These are phyloP conservation scores for Malthinus seriepunctatus DNA, from an alignment of 2,888 invertebrate species.

Conservation along the genomic window DNA sequence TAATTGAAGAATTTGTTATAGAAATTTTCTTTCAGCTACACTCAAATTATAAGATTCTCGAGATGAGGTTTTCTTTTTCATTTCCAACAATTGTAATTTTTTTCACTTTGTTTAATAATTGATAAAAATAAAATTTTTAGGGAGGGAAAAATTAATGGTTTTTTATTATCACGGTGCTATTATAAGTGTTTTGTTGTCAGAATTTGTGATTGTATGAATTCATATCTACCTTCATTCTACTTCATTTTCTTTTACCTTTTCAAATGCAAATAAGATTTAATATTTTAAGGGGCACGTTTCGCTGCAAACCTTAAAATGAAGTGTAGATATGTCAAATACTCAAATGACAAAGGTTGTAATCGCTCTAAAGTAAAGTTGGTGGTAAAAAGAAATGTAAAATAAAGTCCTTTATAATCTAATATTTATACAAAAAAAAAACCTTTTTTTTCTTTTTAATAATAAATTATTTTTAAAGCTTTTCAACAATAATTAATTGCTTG, in stretches of 20 bases:
- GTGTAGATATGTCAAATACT: slow-evolving; percentile 14
- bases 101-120: neutral
- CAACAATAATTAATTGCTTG: slow-evolving; percentile 7
- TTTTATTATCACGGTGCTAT: slow-evolving; percentile 21
- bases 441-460: slow-evolving; percentile 9
- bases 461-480: slow-evolving; percentile 11
- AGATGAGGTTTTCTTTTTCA: neutral
- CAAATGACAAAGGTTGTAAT: slow-evolving; percentile 12
- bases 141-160: neutral
- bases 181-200: slow-evolving; percentile 2
- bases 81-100: neutral
- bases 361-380: slow-evolving; percentile 9
- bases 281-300: slow-evolving; percentile 13
- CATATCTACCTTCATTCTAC: slow-evolving; percentile 19
- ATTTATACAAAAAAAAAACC: slow-evolving; percentile 10
- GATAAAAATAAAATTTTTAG: neutral
- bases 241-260: slow-evolving; percentile 25
- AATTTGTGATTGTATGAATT: slow-evolving; percentile 27
- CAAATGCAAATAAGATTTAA: slow-evolving; percentile 24
- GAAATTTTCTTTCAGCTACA: slow-evolving; percentile 12
- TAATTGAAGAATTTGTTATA: slow-evolving; percentile 27
- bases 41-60: neutral
- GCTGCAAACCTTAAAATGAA: slow-evolving; percentile 13
- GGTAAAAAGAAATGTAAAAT: slow-evolving; percentile 12
- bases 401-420: slow-evolving; percentile 8